Evolutionary conservation across 2,113 vertebrate genomes (phyloP), one percentile per base, ranked within the genome.

Genomic region (Antennarius striatus): DNA sequence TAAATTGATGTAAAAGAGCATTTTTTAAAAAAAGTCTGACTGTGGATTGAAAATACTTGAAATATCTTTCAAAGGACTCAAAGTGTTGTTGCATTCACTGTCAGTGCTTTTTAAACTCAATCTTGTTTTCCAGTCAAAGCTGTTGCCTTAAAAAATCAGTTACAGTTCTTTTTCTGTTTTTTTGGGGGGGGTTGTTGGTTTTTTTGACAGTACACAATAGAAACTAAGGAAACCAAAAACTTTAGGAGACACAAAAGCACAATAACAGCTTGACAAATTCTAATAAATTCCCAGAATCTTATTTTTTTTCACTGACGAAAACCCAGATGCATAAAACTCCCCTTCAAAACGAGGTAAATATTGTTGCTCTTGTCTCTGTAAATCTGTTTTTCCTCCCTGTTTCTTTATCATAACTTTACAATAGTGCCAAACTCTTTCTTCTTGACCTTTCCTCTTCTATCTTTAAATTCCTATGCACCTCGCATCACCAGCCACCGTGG

Each of bases 381-480:
- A 36, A 7, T 36, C 32, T 36, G 32, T 36, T 3, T 7, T 36
- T 36, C 32, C 3, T 36, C 28, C 16, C 11, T 55, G 1, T 46
- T 47, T 64, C 15, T 30, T 16, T 17, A 9, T 11, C 4, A 48
- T 9, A 39, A 57, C 51, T 45, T 53, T 49, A 28, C 13, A 8
- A 1, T 15, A 2, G 1, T 30, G 47, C 30, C 15, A 14, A 36
- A 36, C 13, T 43, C 14, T 10, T 22, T 63, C 57, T 56, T 63
- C 53, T 42, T 77, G 48, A 63, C 56, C 58, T 62, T 68, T 67
- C 53, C 66, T 52, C 62, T 43, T 56, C 17, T 10, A 43, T 67
- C 12, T 3, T 60, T 55, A 54, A 49, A 79, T 80, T 80, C 60
- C 75, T 30, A 69, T 77, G 67, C 83, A 76, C 54, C 56, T 46